Conservation (phyloP, 2,797 vertebrate species). For the Crax fasciolata region DNA sequence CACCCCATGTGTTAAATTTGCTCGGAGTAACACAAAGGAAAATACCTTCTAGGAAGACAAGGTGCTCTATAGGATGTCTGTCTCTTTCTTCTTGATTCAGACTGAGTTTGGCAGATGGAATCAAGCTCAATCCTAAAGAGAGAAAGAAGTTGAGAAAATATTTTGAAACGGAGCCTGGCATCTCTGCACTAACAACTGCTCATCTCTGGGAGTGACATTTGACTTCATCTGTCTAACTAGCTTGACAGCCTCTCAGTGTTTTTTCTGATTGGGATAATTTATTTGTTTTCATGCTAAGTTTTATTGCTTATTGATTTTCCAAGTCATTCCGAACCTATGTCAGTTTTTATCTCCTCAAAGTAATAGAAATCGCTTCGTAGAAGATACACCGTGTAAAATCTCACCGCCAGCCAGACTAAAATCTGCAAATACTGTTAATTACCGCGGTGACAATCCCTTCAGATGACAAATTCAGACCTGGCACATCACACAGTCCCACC, state of each 20-base stretch:
- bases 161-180: not conserved
- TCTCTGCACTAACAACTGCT: not conserved
- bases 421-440: slow-evolving; percentile 35
- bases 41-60: not conserved
- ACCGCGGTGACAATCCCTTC: not conserved
- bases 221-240: slow-evolving; percentile 33
- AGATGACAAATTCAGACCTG: slow-evolving; percentile 5
- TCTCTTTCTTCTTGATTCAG: not conserved
- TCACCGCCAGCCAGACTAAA: not conserved
- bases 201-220: slow-evolving; percentile 33
- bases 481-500: not conserved
- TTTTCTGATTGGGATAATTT: slow-evolving; percentile 51
- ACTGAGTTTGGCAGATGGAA: slow-evolving; percentile 53
- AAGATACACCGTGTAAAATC: not conserved
- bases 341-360: slow-evolving; percentile 63
- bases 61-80: not conserved
- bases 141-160: not conserved
- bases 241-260: not conserved
- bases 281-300: slow-evolving; percentile 63
- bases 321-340: not conserved
- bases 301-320: slow-evolving; percentile 73
- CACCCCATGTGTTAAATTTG: not conserved
- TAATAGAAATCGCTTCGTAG: not conserved
- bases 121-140: slow-evolving; percentile 21
- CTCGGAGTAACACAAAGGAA: not conserved